phyloP scores from a whole-genome alignment of 2,888 invertebrate species.

The Myopa testacea region DNA sequence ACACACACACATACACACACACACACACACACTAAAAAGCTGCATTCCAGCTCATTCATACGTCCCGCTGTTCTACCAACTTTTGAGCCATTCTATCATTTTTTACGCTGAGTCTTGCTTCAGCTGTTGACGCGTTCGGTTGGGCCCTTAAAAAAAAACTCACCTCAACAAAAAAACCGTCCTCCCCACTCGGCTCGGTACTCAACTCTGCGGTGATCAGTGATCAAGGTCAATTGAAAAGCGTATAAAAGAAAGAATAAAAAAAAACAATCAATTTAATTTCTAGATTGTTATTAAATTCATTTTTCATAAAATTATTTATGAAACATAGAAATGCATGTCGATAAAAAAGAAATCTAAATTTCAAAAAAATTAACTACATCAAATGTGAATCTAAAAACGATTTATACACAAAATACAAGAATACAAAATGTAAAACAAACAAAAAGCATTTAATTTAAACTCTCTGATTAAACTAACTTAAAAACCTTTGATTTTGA shows the following conservation, averaged over 20 bases:
- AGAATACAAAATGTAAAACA: neutral
- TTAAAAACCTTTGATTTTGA: neutral
- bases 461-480: neutral
- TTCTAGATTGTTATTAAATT: neutral
- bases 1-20: neutral
- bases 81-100: conserved; percentile 54
- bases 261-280: conserved; percentile 25
- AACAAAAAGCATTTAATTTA: neutral
- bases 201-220: neutral
- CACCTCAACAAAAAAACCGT: too few species aligned
- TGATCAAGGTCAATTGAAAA: conserved; percentile 6
- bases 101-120: conserved; percentile 55
- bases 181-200: conserved; percentile 4
- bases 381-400: too few species aligned
- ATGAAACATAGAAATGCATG: neutral
- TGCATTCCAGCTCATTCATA: neutral
- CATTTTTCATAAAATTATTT: neutral
- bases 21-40: neutral
- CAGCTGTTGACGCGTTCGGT: conserved; percentile 60
- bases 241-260: conserved; percentile 25
- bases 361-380: neutral
- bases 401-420: neutral
- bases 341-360: neutral
- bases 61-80: conserved; percentile 16
- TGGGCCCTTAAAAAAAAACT: conserved; percentile 38